These are phyloP conservation scores for Knipowitschia caucasica DNA, from an alignment of 2,797 vertebrate species.

Conservation along the genomic window DNA sequence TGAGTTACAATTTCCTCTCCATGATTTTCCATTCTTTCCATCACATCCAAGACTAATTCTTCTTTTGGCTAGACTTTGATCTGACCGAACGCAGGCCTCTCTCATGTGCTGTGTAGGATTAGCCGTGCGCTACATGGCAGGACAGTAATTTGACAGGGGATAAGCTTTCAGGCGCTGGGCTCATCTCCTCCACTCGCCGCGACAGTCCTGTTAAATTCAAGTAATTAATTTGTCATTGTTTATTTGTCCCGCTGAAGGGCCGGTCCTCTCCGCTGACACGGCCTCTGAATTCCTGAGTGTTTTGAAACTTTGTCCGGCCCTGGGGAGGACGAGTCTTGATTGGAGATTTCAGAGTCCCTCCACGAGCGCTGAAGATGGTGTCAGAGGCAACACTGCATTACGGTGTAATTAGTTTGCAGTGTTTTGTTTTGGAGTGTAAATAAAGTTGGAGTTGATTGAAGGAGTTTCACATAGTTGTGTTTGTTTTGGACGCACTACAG, in stretches of 20 bases:
- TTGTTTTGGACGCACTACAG: no score
- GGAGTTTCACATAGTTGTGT: not conserved
- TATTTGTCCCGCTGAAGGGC: slow-evolving; percentile 48
- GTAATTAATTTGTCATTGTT: slow-evolving; percentile 65
- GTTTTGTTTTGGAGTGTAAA: not conserved
- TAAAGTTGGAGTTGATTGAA: not conserved
- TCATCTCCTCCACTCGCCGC: slow-evolving; percentile 18
- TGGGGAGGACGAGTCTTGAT: slow-evolving; percentile 1
- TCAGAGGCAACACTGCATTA: not conserved
- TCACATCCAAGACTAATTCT: not conserved
- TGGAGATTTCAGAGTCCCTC: not conserved
- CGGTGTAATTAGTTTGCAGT: slow-evolving; percentile 3
- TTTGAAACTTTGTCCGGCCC: slow-evolving; percentile 15
- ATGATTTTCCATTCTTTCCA: slow-evolving; percentile 11
- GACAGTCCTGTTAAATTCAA: slow-evolving; percentile 45
- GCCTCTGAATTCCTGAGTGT: not conserved
- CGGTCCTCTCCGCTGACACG: slow-evolving; percentile 18
- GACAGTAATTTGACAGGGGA: slow-evolving; percentile 57
- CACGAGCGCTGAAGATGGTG: not conserved
- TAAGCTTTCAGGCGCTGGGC: slow-evolving; percentile 44
- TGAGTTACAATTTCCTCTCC: slow-evolving; percentile 18
- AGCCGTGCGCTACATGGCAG: slow-evolving; percentile 55
- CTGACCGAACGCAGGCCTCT: slow-evolving; percentile 28
- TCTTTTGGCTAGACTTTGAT: slow-evolving; percentile 16
- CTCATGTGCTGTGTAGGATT: slow-evolving; percentile 34